A percentile compares a stretch with the other conserved stretches of the same genome.
Evolutionary conservation across 2,888 invertebrate genomes (phyloP).

Genomic region (Dexiosoma caninum): DNA sequence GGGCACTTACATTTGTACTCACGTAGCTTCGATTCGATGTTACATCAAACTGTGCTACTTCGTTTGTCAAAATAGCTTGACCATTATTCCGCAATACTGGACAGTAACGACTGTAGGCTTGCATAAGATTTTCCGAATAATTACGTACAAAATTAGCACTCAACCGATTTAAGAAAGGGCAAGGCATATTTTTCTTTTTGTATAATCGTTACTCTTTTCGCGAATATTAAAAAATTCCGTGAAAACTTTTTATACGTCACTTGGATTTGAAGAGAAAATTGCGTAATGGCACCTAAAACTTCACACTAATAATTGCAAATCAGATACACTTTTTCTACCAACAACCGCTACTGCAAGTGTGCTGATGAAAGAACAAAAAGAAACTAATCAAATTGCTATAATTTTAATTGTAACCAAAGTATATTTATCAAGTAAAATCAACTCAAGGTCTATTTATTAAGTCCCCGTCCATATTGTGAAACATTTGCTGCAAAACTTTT

Average conservation of each 20-base stretch:
- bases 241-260: constrained; percentile 17
- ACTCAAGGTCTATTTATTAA: too few species aligned
- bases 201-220: neutral
- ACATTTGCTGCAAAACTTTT: too few species aligned
- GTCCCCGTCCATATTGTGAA: too few species aligned
- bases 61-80: constrained; percentile 41
- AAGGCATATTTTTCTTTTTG: constrained; percentile 82
- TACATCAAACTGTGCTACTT: constrained; percentile 25
- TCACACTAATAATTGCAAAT: neutral
- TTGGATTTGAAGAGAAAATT: constrained; percentile 44
- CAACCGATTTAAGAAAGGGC: constrained; percentile 90
- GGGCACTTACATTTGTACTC: constrained; percentile 38
- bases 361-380: constrained; percentile 35
- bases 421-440: too few species aligned
- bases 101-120: constrained; percentile 89
- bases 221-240: constrained; percentile 9
- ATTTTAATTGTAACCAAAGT: too few species aligned
- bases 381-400: too few species aligned
- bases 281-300: constrained; percentile 53
- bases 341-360: constrained; percentile 52
- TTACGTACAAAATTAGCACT: constrained; percentile 89
- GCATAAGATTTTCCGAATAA: constrained; percentile 86
- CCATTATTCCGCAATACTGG: constrained; percentile 79
- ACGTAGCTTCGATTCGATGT: constrained; percentile 27
- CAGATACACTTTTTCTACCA: constrained; percentile 44